Conservation (phyloP, 2,888 invertebrate genomes). For the Pammene fasciana region DNA sequence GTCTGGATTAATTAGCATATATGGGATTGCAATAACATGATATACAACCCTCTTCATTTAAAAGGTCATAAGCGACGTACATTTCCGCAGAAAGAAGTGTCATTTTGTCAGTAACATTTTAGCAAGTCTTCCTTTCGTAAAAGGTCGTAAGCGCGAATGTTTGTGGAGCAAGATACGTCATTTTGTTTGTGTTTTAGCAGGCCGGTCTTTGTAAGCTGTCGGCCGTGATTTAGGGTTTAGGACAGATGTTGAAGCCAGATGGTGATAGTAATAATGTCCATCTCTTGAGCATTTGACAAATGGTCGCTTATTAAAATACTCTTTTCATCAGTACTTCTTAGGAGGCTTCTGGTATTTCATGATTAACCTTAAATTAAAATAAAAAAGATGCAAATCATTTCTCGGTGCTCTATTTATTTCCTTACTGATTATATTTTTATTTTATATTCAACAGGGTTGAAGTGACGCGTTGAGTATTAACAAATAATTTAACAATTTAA, state of each 20-base stretch:
- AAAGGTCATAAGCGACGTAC: neutral
- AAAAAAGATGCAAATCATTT: no score
- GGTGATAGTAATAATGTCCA: neutral
- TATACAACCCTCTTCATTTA: neutral
- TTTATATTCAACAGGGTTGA: no score
- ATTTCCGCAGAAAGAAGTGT: neutral
- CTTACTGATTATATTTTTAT: no score
- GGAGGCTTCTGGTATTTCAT: no score
- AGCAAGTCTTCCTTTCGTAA: neutral
- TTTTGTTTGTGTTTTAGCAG: neutral
- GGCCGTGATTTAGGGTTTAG: slow-evolving; percentile 5
- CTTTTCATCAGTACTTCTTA: no score
- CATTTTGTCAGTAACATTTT: neutral
- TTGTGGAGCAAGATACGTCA: neutral
- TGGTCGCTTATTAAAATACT: no score
- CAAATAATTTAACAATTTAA: no score
- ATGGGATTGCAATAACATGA: slow-evolving; percentile 18
- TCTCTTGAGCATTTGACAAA: neutral
- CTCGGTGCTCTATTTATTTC: no score
- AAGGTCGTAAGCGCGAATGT: neutral
- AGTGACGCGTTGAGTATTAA: no score
- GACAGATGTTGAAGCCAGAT: slow-evolving; percentile 9
- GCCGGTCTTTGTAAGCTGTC: slow-evolving; percentile 4
- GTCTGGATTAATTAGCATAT: slow-evolving; percentile 17
- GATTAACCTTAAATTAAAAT: no score